Evolutionary conservation across 2,797 vertebrate genomes (phyloP).

Genomic region (Sciurus carolinensis): DNA sequence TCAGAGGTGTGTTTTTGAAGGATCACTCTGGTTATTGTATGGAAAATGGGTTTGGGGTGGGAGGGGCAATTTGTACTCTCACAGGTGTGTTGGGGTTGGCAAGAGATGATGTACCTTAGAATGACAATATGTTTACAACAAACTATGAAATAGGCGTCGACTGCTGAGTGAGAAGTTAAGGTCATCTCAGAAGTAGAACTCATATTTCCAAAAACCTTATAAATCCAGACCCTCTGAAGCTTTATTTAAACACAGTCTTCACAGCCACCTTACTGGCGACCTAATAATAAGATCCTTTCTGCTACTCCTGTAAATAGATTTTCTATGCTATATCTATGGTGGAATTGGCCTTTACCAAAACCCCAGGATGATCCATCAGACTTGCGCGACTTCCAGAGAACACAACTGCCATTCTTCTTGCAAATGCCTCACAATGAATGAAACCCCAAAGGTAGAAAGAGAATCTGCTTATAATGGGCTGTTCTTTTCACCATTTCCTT

Average conservation of each 20-base stretch:
- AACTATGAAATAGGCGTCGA: neutral
- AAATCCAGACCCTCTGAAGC: slow-evolving; percentile 10
- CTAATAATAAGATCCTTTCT: slow-evolving; percentile 15
- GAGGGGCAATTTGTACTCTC: neutral
- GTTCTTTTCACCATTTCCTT: neutral
- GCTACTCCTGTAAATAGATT: slow-evolving; percentile 53
- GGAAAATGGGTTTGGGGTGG: neutral
- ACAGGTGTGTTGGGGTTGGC: too few relatives aligned
- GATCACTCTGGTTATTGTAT: neutral
- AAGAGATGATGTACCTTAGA: neutral
- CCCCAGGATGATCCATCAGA: neutral
- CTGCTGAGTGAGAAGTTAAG: slow-evolving; percentile 18
- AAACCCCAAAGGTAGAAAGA: slow-evolving; percentile 39
- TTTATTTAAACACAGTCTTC: slow-evolving; percentile 27
- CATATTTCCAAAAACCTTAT: slow-evolving; percentile 35
- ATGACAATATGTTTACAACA: neutral
- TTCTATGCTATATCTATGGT: neutral
- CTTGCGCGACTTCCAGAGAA: neutral
- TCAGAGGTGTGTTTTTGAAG: neutral
- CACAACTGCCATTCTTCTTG: neutral
- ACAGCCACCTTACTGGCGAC: slow-evolving; percentile 11
- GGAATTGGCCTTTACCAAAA: slow-evolving; percentile 32
- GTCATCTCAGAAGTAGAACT: slow-evolving; percentile 29
- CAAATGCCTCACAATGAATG: neutral
- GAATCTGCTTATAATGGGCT: neutral